Percentiles rank a stretch among this genome's conserved stretches.
Conservation (phyloP, 2,113 vertebrate genomes). For the Lepidothrix coronata region DNA sequence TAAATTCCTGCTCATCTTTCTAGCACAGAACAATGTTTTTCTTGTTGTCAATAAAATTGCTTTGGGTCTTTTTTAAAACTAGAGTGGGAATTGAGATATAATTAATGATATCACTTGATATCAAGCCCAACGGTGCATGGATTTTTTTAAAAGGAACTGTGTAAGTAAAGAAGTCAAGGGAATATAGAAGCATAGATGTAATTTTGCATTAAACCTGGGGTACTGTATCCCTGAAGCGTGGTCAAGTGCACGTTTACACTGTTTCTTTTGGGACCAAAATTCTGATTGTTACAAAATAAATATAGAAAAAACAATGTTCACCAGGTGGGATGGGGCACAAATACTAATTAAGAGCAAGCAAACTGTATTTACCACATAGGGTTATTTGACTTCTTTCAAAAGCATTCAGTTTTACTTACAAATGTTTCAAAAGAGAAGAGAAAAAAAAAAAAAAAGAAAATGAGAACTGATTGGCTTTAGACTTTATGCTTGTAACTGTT, state of each 20-base stretch:
- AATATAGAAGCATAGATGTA: background rate
- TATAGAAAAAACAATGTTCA: background rate
- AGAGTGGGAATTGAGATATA: background rate
- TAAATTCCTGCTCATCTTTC: conserved; percentile 36
- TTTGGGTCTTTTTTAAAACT: conserved; percentile 24
- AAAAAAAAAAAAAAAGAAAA: background rate
- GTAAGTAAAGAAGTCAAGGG: conserved; percentile 23
- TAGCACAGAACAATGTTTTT: background rate
- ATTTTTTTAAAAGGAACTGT: conserved; percentile 11
- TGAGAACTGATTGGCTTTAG: background rate
- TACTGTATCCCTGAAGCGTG: background rate
- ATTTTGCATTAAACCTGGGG: conserved; percentile 4
- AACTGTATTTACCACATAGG: background rate
- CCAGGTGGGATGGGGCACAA: background rate
- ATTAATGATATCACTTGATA: conserved; percentile 1
- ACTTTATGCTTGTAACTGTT: background rate
- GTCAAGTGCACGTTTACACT: background rate
- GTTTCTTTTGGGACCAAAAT: background rate
- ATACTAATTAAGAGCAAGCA: background rate
- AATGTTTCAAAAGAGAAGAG: background rate
- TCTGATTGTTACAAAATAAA: background rate
- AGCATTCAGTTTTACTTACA: background rate
- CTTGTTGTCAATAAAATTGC: conserved; percentile 23
- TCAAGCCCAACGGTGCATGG: background rate
- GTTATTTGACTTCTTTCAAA: background rate